Base-by-base conservation (phyloP, 2,113 vertebrate species). In the Aptenodytes patagonicus region DNA sequence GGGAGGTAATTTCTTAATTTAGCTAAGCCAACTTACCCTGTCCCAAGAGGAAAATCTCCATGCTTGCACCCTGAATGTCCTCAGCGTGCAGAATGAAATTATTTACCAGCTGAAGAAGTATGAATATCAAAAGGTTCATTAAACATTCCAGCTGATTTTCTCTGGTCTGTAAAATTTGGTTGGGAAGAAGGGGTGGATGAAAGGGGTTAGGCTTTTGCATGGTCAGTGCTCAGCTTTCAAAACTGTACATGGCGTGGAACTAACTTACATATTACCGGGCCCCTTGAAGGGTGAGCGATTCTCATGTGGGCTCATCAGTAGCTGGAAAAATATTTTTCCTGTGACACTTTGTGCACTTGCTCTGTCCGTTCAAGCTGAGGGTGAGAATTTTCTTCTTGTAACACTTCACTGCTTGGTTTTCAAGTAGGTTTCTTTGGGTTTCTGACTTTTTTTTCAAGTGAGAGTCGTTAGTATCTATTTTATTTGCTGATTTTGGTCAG, bases 111-210 rank as follows among this genome's bases (percentile, higher is more conserved):
- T 44, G 40, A 85, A 91, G 51, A 73, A 92, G 93, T 58, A 70
- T 90, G 89, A 96, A 84, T 93, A 96, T 87, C 94, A 92, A 91
- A 95, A 91, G 82, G n/a, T 94, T 89, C 87, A 65, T 87, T 93
- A 87, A 84, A 80, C 73, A 95, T 94, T 81, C 95, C 92, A 87
- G 73, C 87, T 95, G 91, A 95, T 96, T 93, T 51, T 24, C 77
- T 78, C 70, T 89, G 81, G 65, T 94, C 90, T 93, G 95, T 95
- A 93, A 96, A 93, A 68, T 72, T 78, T 42, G 29, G 69, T 84
- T 38, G 78, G 83, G 87, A 85, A 92, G 71, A 51, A 58, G 76
- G 83, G 91, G 44, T 92, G 93, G 89, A 87, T 90, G 85, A 96
- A 93, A 95, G 75, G 47, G n/a, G 72, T 84, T 73, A 16, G 52